phyloP scores from a whole-genome alignment of 2,888 invertebrate species.

The Hemaris fuciformis region DNA sequence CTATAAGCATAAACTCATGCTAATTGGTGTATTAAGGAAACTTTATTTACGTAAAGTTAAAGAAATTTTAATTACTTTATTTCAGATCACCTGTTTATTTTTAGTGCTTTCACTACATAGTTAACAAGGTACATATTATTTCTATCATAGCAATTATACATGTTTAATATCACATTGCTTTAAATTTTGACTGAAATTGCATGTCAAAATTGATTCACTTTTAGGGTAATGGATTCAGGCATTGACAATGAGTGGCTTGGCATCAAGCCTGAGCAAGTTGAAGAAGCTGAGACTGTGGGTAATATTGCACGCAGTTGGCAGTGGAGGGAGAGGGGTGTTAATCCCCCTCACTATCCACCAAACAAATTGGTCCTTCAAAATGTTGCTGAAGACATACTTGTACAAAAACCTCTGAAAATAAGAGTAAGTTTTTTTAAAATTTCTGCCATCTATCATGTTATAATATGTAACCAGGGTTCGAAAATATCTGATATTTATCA shows the following conservation, averaged over 20 bases:
- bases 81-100: conserved; percentile 29
- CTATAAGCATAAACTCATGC: neutral
- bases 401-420: conserved; percentile 82
- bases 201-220: neutral
- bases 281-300: conserved; percentile 58
- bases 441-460: neutral
- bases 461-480: too few species aligned
- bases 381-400: conserved; percentile 84
- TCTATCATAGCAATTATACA: neutral
- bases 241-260: conserved; percentile 69
- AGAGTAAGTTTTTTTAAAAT: conserved; percentile 68
- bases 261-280: conserved; percentile 64
- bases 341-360: conserved; percentile 58
- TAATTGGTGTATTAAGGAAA: too few species aligned
- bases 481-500: too few species aligned
- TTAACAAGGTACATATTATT: conserved; percentile 6
- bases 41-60: neutral
- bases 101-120: conserved; percentile 29
- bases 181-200: neutral
- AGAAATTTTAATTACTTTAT: conserved; percentile 12
- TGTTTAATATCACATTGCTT: neutral
- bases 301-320: conserved; percentile 73
- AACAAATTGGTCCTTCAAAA: conserved; percentile 81
- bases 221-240: conserved; percentile 66
- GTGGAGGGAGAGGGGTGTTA: conserved; percentile 68